Base-by-base conservation (phyloP, 2,113 vertebrate species). In the Urocynchramus pylzowi region DNA sequence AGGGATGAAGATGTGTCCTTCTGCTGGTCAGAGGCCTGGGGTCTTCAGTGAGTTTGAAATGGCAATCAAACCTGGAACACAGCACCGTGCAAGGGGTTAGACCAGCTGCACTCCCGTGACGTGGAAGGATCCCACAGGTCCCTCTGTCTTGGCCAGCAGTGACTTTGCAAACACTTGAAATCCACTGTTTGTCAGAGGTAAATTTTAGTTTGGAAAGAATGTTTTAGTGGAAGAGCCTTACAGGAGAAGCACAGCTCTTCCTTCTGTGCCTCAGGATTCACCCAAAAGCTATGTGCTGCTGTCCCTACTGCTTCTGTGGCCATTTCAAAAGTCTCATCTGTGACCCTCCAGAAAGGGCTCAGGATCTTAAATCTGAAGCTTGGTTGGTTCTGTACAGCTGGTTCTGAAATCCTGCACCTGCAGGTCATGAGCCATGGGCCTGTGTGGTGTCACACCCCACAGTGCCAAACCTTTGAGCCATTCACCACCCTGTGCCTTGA, bases 51-150 rank as follows among this genome's bases (percentile, higher is more conserved):
- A 54, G 82, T 93, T 78, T 94, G 96, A 88, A 95, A 88, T 87
- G 73, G 95, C 84, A 76, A 88, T 96, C 95, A 97, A 85, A 96
- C 96, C 96, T 97, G 96, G 92, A 96, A 97, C 95, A 97, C 93
- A 97, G 95, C 90, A 96, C 59, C 50, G 13, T 16, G 90, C 67
- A 52, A 67, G 30, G 83, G 84, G 90, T 97, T 88, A 96, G 95
- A 80, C 13, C 2, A 3, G 93, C 91, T 68, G 81, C 65, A 50
- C 70, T 33, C 59, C 63, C 0, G 0, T 0, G 41, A 24, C 0
- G 0, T 1, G 28, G 84, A 84, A 80, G 82, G 75, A 47, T 16
- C 90, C 74, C 84, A 33, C 52, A 35, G 79, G 59, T 33, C 77
- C 69, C 93, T 90, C 83, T 33, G 81, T 27, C 82, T 78, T 7